Base-by-base conservation (phyloP, 2,113 vertebrate species). In the Melanerpes aurifrons region DNA sequence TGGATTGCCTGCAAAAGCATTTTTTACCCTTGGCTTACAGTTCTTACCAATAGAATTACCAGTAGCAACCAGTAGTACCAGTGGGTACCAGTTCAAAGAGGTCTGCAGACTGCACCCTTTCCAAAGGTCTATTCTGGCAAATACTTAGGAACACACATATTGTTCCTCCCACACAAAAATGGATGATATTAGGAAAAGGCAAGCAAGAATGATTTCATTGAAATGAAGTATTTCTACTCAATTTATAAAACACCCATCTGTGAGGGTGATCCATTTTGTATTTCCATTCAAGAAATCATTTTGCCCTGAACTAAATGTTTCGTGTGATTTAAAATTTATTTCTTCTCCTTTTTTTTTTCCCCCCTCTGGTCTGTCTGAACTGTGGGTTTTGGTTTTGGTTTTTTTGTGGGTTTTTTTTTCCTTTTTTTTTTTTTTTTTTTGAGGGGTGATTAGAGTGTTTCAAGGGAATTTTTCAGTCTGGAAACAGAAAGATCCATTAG, bases 241-340 rank as follows among this genome's bases (percentile, higher is more conserved):
- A 7, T 95, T 89, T 85, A 74, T 82, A 18, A 83, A 93, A 74
- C 31, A 37, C 8, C 35, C 24, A 3, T 83, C 61, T 71, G 21
- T 77, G 48, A 68, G 69, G 57, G 48, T 89, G 76, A 93, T 90
- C 57, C 72, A 64, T 86, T 91, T 95, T 71, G 48, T 8, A 32
- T 86, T 93, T 85, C 47, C 71, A 82, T 80, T 94, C 68, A 80
- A 82, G 40, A 91, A 91, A 82, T 47, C 31, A 43, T 77, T 90
- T 82, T 81, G 20, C 35, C 56, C 71, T 76, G 26, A 85, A 82
- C 40, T 67, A 68, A 76, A 87, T 87, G 43, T 84, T 94, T 87
- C 22, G 9, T 70, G 78, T 76, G 71, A 91, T 53, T 64, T 85
- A 43, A 87, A 91, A 69, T 82, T 26, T 87, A 58, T 89, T 84